Conservation (phyloP, 1,140 invertebrate species). For the Drosophila albomicans region DNA sequence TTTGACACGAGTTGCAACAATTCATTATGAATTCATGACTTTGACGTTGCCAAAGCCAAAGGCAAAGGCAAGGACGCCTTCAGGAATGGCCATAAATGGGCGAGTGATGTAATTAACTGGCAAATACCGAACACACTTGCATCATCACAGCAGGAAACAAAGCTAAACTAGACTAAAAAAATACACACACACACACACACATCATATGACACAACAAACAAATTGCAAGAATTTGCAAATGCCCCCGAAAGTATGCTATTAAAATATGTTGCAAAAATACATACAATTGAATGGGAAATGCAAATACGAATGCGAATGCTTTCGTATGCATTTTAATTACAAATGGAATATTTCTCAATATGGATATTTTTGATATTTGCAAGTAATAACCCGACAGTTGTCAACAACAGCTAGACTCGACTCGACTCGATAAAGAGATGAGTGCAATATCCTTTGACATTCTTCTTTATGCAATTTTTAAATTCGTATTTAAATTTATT, state of each 20-base stretch:
- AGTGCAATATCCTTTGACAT: too few relatives aligned
- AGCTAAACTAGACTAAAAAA: too few relatives aligned
- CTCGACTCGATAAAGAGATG: too few relatives aligned
- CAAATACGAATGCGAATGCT: not conserved
- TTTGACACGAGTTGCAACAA: not conserved
- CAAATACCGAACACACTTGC: not conserved
- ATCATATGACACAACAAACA: not conserved
- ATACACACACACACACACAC: too few relatives aligned
- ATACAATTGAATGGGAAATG: not conserved
- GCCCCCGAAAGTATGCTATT: slow-evolving; percentile 20
- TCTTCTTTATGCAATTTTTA: too few relatives aligned
- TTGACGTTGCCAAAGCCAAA: slow-evolving; percentile 19
- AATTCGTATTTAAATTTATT: too few relatives aligned
- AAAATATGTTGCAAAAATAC: not conserved
- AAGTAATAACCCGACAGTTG: too few relatives aligned
- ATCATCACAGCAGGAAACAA: too few relatives aligned
- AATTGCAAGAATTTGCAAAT: not conserved
- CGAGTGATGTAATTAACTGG: slow-evolving; percentile 10
- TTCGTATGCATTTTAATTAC: not conserved
- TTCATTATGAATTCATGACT: slow-evolving; percentile 61
- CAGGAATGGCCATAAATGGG: slow-evolving; percentile 15
- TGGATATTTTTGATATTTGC: too few relatives aligned
- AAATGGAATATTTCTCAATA: too few relatives aligned
- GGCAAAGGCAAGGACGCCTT: slow-evolving; percentile 4
- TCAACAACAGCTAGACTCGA: too few relatives aligned